These are phyloP conservation scores for Rhineura floridana DNA, from an alignment of 2,113 vertebrate genomes.

Conservation along the genomic window DNA sequence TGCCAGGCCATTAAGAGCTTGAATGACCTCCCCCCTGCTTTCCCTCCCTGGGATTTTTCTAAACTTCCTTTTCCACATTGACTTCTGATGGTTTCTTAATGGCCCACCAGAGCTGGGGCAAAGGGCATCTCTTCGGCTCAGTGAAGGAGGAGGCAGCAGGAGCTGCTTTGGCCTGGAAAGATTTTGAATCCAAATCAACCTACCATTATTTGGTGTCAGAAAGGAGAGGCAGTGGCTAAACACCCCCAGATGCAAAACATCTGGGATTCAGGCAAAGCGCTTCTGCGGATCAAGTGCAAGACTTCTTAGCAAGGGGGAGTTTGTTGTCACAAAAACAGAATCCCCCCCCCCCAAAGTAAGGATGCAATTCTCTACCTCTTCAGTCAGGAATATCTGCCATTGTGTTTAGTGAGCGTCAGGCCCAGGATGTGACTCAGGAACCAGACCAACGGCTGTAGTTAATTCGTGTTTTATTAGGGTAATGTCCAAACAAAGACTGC, in stretches of 20 bases:
- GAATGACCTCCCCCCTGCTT: neutral
- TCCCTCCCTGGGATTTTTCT: neutral
- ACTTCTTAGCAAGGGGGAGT: neutral
- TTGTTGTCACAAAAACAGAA: neutral
- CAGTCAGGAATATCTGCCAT: too few relatives aligned
- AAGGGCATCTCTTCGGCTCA: neutral
- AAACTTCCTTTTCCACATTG: neutral
- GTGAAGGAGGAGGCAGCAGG: neutral
- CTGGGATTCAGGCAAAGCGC: neutral
- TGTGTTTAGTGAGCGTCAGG: too few relatives aligned
- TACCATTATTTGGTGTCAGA: neutral
- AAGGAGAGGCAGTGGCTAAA: neutral
- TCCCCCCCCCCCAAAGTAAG: neutral
- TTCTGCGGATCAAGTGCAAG: neutral
- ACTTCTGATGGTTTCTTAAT: neutral
- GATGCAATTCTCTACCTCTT: neutral
- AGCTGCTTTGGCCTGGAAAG: neutral
- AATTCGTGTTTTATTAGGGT: too few relatives aligned
- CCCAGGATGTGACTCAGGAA: too few relatives aligned
- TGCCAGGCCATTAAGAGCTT: neutral
- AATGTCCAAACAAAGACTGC: too few relatives aligned
- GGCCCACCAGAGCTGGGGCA: neutral
- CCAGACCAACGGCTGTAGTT: too few relatives aligned
- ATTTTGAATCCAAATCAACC: too few relatives aligned
- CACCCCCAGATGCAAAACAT: too few relatives aligned